phyloP scores from a whole-genome alignment of 1,140 invertebrate genomes.

The Chelonus insularis region DNA sequence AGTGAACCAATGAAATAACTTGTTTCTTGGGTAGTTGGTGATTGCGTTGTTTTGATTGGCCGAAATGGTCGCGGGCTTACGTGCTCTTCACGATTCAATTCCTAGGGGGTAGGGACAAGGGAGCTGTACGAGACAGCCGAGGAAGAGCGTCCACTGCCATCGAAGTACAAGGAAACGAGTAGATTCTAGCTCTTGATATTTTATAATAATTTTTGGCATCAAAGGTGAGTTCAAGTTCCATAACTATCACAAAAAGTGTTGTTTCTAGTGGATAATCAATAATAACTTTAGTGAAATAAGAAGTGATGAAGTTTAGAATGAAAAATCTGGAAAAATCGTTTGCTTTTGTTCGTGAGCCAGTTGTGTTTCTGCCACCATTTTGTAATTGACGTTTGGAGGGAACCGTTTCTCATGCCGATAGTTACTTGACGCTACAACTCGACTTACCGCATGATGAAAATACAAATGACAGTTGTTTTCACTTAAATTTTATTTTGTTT shows the following conservation, averaged over 20 bases:
- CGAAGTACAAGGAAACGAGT: constrained; percentile 30
- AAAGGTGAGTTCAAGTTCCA: constrained; percentile 24
- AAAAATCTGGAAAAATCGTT: constrained; percentile 28
- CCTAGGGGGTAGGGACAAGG: constrained; percentile 25
- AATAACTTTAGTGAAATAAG: not conserved
- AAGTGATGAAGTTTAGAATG: not conserved
- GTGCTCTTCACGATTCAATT: constrained; percentile 29
- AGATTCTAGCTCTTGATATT: constrained; percentile 21
- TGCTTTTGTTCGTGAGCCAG: constrained; percentile 13
- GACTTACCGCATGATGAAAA: no score
- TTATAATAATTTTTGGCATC: constrained; percentile 8
- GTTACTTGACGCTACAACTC: not conserved
- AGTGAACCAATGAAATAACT: constrained; percentile 21
- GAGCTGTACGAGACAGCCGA: constrained; percentile 15
- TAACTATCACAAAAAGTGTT: not conserved
- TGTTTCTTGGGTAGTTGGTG: constrained; percentile 25
- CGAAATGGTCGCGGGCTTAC: constrained; percentile 28
- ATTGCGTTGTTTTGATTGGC: constrained; percentile 28
- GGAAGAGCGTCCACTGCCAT: constrained; percentile 36
- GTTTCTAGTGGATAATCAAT: not conserved
- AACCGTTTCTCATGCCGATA: constrained; percentile 11
- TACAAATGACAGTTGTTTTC: no score
- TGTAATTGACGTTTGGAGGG: constrained; percentile 37
- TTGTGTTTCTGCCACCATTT: constrained; percentile 30
- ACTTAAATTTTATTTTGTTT: no score